phyloP scores from a whole-genome alignment of 2,797 vertebrate genomes.

The Taenioides sp. region DNA sequence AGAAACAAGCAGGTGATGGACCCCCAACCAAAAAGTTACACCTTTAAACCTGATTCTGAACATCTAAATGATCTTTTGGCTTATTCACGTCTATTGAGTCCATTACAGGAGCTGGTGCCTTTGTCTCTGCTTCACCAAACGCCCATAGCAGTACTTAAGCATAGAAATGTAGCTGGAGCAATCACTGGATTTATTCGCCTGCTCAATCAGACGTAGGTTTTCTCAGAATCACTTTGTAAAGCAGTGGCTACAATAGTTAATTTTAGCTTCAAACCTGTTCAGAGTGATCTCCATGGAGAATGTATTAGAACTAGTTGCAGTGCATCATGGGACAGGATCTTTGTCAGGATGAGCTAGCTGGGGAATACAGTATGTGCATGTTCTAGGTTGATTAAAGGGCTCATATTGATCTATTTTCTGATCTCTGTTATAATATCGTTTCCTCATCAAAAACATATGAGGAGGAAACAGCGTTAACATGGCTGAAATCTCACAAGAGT shows the following conservation, averaged over 20 bases:
- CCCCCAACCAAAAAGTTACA: not conserved
- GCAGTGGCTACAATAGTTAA: conserved; percentile 38
- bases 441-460: no score
- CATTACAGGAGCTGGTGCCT: conserved; percentile 20
- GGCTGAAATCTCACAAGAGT: no score
- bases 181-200: not conserved
- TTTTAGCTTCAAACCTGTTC: conserved; percentile 16
- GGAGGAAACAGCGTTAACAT: no score
- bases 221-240: conserved; percentile 27
- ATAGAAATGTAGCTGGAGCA: not conserved
- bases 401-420: no score
- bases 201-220: not conserved
- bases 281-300: not conserved
- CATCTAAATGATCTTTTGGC: conserved; percentile 22
- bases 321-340: no score
- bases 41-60: conserved; percentile 23
- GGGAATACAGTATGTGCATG: no score
- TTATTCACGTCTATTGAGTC: conserved; percentile 18
- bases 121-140: conserved; percentile 4
- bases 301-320: no score
- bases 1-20: no score
- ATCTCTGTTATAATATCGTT: no score
- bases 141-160: no score
- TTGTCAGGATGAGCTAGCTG: no score
- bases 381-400: no score